Evolutionary conservation across 1,140 invertebrate genomes (phyloP).

Genomic region (Conus ventricosus): DNA sequence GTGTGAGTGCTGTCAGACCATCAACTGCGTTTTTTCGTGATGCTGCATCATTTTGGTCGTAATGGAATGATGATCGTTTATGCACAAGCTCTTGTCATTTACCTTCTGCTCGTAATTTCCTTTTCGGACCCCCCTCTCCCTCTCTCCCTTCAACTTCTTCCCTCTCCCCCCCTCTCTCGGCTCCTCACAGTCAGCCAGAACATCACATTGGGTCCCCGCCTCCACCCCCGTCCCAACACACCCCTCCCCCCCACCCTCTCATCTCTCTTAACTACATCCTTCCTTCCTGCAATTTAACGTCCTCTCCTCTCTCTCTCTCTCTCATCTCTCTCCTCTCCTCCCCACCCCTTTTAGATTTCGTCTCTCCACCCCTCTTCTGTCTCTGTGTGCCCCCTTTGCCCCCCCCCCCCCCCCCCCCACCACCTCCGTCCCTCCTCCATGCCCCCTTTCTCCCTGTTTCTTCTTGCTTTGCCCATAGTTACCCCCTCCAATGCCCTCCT

Average conservation of each 20-base stretch:
- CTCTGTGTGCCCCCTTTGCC: not conserved
- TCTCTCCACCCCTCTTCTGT: not conserved
- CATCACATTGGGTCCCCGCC: no score
- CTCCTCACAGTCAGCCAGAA: not conserved
- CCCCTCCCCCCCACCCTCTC: not conserved
- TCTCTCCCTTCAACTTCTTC: not conserved
- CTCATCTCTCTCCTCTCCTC: not conserved
- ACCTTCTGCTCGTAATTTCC: not conserved
- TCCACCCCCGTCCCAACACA: not conserved
- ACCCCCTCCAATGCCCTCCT: no score
- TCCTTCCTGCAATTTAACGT: not conserved
- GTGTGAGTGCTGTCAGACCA: no score
- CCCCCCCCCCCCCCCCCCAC: not conserved
- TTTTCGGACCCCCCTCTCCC: not conserved
- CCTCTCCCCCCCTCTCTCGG: not conserved
- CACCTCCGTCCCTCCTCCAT: no score
- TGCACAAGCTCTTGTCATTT: not conserved
- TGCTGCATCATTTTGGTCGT: no score
- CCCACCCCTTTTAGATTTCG: not conserved
- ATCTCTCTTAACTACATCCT: not conserved
- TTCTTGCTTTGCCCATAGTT: no score
- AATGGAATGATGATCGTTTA: no score
- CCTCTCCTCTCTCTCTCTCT: not conserved
- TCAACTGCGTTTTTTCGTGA: no score
- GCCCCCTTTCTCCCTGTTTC: not conserved